Percentiles rank a stretch among this genome's conserved stretches.
These are phyloP conservation scores for Thalassoma bifasciatum DNA, from an alignment of 2,113 vertebrate species.

Conservation along the genomic window DNA sequence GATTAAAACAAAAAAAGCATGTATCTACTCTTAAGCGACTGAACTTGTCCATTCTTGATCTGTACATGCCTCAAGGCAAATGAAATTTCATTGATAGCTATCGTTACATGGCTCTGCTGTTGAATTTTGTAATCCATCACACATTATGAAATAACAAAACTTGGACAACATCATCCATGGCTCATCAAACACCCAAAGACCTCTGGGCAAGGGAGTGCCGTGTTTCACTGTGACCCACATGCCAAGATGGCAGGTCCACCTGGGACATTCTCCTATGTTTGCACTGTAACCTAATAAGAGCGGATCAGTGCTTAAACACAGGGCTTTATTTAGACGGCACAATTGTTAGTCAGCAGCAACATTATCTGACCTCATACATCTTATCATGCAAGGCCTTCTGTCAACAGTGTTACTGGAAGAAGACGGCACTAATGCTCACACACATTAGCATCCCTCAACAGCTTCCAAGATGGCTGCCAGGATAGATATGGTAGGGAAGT, in stretches of 20 bases:
- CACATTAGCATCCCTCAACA: conserved; percentile 78
- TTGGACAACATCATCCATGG: conserved; percentile 26
- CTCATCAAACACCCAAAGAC: conserved; percentile 57
- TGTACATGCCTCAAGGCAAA: conserved; percentile 27
- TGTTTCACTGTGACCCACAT: conserved; percentile 77
- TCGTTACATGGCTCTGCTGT: not conserved
- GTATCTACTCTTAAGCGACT: conserved; percentile 32
- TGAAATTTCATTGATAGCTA: conserved; percentile 37
- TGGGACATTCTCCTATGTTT: conserved; percentile 78
- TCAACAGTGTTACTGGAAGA: conserved; percentile 77
- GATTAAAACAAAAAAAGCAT: conserved; percentile 42
- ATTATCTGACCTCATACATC: conserved; percentile 78
- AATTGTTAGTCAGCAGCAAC: conserved; percentile 85
- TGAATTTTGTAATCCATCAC: conserved; percentile 33
- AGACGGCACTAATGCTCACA: conserved; percentile 68
- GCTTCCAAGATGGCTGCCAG: conserved; percentile 77
- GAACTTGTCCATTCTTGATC: conserved; percentile 51
- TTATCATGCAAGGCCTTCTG: conserved; percentile 77
- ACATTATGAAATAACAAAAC: conserved; percentile 34
- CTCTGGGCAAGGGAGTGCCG: conserved; percentile 71
- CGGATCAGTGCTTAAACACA: conserved; percentile 77
- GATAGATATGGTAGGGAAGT: conserved; percentile 65
- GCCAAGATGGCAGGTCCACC: conserved; percentile 79
- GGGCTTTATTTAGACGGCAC: conserved; percentile 83
- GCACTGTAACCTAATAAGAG: conserved; percentile 81